Percentiles rank a stretch among this genome's conserved stretches.
These are phyloP conservation scores for Gymnarchus niloticus DNA, from an alignment of 2,113 vertebrate genomes.

Conservation along the genomic window DNA sequence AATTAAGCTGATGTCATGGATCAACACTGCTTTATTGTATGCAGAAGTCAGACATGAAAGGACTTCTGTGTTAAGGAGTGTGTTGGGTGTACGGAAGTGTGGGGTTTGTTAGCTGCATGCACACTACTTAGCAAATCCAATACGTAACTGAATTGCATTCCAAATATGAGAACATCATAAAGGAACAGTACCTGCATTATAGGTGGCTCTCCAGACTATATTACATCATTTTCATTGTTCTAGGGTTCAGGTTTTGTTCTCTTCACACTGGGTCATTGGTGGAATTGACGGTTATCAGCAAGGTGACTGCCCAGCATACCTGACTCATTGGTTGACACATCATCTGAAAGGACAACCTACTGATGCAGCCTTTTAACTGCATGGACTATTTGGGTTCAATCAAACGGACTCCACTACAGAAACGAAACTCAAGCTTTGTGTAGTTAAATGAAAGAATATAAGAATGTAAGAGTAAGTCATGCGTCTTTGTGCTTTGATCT, in stretches of 20 bases:
- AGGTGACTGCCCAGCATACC: not conserved
- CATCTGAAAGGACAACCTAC: too few species aligned
- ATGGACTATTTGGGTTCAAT: not conserved
- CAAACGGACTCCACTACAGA: not conserved
- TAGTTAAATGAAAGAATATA: not conserved
- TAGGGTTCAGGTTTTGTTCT: not conserved
- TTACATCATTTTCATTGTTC: not conserved
- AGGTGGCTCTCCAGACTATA: not conserved
- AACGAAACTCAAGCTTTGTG: not conserved
- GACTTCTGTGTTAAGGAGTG: too few species aligned
- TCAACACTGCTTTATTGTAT: too few species aligned
- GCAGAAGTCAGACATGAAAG: too few species aligned
- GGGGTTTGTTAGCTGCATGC: too few species aligned
- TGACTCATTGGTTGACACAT: not conserved
- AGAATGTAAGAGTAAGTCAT: not conserved
- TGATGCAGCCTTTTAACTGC: not conserved
- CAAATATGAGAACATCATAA: not conserved
- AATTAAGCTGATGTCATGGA: too few species aligned
- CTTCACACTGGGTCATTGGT: not conserved
- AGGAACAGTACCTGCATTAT: not conserved
- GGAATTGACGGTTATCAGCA: not conserved
- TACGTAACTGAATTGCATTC: too few species aligned
- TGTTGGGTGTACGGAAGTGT: too few species aligned
- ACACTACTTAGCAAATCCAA: too few species aligned
- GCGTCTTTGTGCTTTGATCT: too few species aligned